A percentile compares a stretch with the other conserved stretches of the same genome.
Evolutionary conservation across 2,888 invertebrate genomes (phyloP).

Genomic region (Keiferia lycopersicella): DNA sequence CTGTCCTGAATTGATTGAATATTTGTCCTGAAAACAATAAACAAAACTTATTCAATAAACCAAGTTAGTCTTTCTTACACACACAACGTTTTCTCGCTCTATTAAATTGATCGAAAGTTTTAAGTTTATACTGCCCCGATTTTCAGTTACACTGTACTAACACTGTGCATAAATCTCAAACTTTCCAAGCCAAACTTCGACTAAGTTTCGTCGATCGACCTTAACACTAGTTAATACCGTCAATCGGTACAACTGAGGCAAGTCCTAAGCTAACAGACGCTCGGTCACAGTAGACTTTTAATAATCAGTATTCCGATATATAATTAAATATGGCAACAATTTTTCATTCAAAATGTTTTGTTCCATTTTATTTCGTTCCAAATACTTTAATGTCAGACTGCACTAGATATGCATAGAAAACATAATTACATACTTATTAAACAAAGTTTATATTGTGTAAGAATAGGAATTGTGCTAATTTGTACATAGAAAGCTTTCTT

Average conservation of each 20-base stretch:
- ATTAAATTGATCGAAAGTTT: background rate
- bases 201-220: background rate
- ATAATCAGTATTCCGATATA: background rate
- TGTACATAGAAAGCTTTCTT: no score
- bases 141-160: background rate
- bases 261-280: conserved; percentile 25
- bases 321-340: no score
- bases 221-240: background rate
- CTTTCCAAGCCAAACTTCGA: background rate
- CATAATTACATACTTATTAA: no score
- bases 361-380: no score
- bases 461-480: no score
- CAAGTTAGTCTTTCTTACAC: no score
- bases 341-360: no score
- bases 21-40: background rate
- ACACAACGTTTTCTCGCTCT: background rate
- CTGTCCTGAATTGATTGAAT: no score
- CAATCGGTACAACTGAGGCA: conserved; percentile 8
- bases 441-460: no score
- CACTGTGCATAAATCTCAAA: background rate
- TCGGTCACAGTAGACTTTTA: background rate
- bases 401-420: no score
- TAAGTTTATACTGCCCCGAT: background rate
- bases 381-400: no score
- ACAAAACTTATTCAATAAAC: background rate